Percentiles rank a stretch among this genome's conserved stretches.
Evolutionary conservation across 2,113 vertebrate genomes (phyloP).

Genomic region (Pelobates fuscus): DNA sequence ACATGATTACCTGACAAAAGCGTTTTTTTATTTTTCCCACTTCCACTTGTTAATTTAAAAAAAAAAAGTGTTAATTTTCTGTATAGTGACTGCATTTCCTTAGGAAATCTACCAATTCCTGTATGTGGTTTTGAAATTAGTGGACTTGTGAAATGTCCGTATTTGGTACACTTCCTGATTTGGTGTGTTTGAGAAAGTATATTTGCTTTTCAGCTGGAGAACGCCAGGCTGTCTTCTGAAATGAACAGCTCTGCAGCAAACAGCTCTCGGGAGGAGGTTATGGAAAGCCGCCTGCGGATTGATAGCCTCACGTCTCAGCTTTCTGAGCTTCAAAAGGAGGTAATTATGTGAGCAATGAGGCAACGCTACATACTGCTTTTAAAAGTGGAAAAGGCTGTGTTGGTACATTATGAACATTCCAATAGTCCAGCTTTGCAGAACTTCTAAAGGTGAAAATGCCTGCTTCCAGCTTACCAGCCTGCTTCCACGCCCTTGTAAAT

Average conservation of each 20-base stretch:
- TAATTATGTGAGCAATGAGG: slow-evolving; percentile 27
- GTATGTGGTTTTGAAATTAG: neutral
- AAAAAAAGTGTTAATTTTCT: too few species aligned
- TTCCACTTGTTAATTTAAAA: too few species aligned
- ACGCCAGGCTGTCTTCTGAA: slow-evolving; percentile 75
- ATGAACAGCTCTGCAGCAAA: slow-evolving; percentile 76
- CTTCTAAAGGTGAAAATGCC: too few species aligned
- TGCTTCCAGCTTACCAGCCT: too few species aligned
- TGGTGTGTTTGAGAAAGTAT: slow-evolving; percentile 15
- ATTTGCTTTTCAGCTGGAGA: slow-evolving; percentile 75
- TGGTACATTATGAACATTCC: neutral
- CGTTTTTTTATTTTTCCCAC: too few species aligned
- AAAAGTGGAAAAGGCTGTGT: neutral
- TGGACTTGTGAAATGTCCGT: neutral
- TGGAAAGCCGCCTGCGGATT: slow-evolving; percentile 75
- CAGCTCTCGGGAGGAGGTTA: slow-evolving; percentile 80
- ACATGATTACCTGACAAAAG: too few species aligned
- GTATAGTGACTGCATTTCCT: slow-evolving; percentile 6
- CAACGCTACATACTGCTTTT: too few species aligned
- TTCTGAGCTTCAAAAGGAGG: slow-evolving; percentile 82
- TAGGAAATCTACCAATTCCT: slow-evolving; percentile 17
- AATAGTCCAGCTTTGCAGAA: too few species aligned
- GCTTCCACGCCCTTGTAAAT: too few species aligned
- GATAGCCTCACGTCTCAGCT: slow-evolving; percentile 80
- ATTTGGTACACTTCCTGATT: too few species aligned